phyloP scores from a whole-genome alignment of 2,888 invertebrate genomes.

The Dryomyza anilis region DNA sequence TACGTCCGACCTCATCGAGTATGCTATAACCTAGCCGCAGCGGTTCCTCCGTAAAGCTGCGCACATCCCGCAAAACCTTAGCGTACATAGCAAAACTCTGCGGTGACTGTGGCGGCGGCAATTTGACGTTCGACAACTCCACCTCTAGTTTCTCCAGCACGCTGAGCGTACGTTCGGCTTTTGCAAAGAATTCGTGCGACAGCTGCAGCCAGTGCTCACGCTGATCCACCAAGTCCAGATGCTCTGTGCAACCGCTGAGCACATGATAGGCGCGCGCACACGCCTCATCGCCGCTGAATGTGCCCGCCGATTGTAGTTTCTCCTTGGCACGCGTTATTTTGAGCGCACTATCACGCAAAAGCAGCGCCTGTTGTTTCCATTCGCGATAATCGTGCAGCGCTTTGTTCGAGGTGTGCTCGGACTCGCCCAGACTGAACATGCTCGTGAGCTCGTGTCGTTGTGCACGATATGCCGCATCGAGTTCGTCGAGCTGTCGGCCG shows the following conservation, averaged over 20 bases:
- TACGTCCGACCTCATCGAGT: conserved; percentile 70
- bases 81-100: conserved; percentile 72
- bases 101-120: conserved; percentile 69
- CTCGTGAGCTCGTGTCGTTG: conserved; percentile 65
- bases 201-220: conserved; percentile 71
- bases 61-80: conserved; percentile 69
- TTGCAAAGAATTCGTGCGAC: conserved; percentile 74
- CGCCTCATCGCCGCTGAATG: conserved; percentile 73
- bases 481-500: conserved; percentile 72
- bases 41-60: conserved; percentile 70
- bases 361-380: conserved; percentile 73
- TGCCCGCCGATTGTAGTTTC: conserved; percentile 72
- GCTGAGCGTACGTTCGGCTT: conserved; percentile 72
- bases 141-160: conserved; percentile 78
- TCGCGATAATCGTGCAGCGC: conserved; percentile 73
- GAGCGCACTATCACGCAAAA: conserved; percentile 75
- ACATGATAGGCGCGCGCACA: conserved; percentile 71
- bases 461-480: conserved; percentile 67
- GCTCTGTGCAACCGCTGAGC: conserved; percentile 71
- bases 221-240: conserved; percentile 73
- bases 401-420: conserved; percentile 70
- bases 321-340: conserved; percentile 80
- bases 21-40: conserved; percentile 75
- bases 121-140: conserved; percentile 70
- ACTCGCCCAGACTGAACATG: conserved; percentile 68